phyloP scores from a whole-genome alignment of 2,797 vertebrate genomes.

The Aulostomus chinensis region DNA sequence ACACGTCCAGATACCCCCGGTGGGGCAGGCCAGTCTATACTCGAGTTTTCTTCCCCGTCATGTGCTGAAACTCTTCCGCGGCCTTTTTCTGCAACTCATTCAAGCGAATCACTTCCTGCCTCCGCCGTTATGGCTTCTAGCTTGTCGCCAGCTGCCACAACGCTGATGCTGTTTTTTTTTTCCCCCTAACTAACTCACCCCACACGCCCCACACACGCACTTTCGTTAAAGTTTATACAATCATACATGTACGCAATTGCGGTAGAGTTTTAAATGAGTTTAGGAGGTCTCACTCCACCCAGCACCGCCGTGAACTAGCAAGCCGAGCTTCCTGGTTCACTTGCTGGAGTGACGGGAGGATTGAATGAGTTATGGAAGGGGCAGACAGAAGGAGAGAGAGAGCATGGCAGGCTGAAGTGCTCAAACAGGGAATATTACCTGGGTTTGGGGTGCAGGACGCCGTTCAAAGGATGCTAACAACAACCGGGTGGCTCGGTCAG shows the following conservation, averaged over 20 bases:
- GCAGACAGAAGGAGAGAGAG: neutral
- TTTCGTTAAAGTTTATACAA: no score
- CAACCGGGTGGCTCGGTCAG: constrained; percentile 64
- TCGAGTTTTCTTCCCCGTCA: neutral
- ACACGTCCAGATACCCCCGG: neutral
- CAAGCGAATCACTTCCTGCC: constrained; percentile 78
- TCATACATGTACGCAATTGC: rapidly evolving
- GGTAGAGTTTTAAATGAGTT: neutral
- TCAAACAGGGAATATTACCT: constrained; percentile 61
- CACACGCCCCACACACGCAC: neutral
- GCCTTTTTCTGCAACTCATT: constrained; percentile 60
- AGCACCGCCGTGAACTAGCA: constrained; percentile 29
- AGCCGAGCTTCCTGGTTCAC: constrained; percentile 69
- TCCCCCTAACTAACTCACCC: neutral
- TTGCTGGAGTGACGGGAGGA: constrained; percentile 32
- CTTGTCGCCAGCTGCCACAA: constrained; percentile 30
- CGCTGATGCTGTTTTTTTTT: neutral
- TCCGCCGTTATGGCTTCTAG: constrained; percentile 40
- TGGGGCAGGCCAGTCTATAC: neutral
- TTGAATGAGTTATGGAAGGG: constrained; percentile 20
- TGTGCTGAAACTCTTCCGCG: neutral
- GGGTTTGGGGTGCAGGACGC: constrained; percentile 65
- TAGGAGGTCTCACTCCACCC: neutral
- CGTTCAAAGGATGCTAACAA: constrained; percentile 55
- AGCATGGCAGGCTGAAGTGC: constrained; percentile 4